These are phyloP conservation scores for Dendrophyllia cribrosa DNA, from an alignment of 64 coral and sea anemone species.

Conservation along the genomic window DNA sequence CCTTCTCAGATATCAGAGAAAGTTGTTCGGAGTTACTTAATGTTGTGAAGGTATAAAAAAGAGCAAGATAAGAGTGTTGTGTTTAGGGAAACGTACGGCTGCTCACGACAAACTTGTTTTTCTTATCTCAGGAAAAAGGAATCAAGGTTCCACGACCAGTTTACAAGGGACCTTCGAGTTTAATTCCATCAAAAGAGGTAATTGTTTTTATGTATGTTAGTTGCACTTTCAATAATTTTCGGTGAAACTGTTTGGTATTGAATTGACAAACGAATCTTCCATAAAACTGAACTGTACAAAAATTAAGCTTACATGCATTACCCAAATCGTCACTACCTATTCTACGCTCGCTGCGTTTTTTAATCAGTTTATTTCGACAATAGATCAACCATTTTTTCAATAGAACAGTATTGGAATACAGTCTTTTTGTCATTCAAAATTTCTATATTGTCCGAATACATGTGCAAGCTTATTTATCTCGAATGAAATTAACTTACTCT, in stretches of 20 bases:
- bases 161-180: slow-evolving; percentile 81
- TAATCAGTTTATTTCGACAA: too few species aligned
- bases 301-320: background rate
- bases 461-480: too few species aligned
- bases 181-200: slow-evolving; percentile 98
- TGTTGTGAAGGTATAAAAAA: slow-evolving; percentile 80
- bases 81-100: slow-evolving; percentile 2
- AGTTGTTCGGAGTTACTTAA: slow-evolving; percentile 75
- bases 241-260: background rate
- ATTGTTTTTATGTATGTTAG: background rate
- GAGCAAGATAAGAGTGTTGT: background rate
- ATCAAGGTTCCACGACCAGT: slow-evolving; percentile 81
- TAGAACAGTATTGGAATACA: too few species aligned
- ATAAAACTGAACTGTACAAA: background rate
- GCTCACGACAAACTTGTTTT: slow-evolving; percentile 14
- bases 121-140: slow-evolving; percentile 67
- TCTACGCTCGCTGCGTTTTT: too few species aligned
- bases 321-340: too few species aligned
- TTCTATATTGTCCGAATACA: too few species aligned
- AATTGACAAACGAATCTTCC: background rate
- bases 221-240: background rate
- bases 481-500: too few species aligned
- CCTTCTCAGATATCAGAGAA: slow-evolving; percentile 93
- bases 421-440: too few species aligned
- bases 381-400: too few species aligned